Percentiles rank a stretch among this genome's conserved stretches.
These are phyloP conservation scores for Oryzaephilus surinamensis DNA, from an alignment of 1,140 invertebrate genomes.

Conservation along the genomic window DNA sequence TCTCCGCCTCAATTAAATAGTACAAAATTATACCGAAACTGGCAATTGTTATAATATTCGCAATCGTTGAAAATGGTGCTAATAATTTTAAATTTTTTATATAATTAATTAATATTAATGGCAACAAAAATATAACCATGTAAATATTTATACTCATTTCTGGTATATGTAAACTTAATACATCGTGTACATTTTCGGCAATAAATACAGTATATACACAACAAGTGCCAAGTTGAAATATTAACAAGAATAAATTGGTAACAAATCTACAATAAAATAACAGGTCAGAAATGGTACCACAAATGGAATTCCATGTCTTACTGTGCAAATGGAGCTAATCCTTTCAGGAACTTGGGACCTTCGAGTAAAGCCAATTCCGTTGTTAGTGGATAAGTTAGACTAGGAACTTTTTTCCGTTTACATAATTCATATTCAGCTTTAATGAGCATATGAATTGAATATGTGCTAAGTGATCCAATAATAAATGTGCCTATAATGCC, in stretches of 20 bases:
- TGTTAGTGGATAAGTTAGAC: constrained; percentile 58
- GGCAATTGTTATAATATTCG: constrained; percentile 53
- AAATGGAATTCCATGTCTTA: constrained; percentile 35
- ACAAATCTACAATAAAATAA: constrained; percentile 40
- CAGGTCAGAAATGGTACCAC: too few relatives aligned
- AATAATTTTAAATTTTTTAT: constrained; percentile 61
- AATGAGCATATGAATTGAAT: constrained; percentile 68
- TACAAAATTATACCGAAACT: constrained; percentile 61
- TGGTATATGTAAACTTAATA: constrained; percentile 38
- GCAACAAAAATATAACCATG: constrained; percentile 54
- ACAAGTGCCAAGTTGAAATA: constrained; percentile 81
- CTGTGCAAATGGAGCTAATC: constrained; percentile 48
- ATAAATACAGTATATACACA: constrained; percentile 85
- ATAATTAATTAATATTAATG: constrained; percentile 61
- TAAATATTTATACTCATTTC: constrained; percentile 44
- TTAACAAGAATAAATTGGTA: constrained; percentile 58
- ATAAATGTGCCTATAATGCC: constrained; percentile 56
- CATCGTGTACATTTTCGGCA: constrained; percentile 55
- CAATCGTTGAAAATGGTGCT: constrained; percentile 61
- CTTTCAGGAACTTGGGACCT: constrained; percentile 50
- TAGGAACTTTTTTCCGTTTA: constrained; percentile 52
- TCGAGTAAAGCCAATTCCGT: constrained; percentile 57
- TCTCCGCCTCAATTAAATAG: constrained; percentile 47
- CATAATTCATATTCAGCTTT: constrained; percentile 58
- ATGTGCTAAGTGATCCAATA: constrained; percentile 65